Evolutionary conservation across 2,113 vertebrate genomes (phyloP).

Genomic region (Lutjanus erythropterus): DNA sequence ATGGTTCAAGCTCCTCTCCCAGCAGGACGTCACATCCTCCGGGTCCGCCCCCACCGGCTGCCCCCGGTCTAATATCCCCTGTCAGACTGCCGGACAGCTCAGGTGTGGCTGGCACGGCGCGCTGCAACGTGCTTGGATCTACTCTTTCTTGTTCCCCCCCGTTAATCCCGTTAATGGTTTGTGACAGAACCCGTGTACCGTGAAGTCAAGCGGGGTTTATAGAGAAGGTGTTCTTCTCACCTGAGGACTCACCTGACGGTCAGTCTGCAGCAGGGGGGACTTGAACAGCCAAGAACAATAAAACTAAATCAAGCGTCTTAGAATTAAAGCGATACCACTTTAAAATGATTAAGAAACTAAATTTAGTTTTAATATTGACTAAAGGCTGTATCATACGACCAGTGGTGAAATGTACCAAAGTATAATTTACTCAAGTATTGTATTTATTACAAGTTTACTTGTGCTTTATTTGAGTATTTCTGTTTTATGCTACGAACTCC

Average conservation of each 20-base stretch:
- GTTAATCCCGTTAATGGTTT: slow-evolving; percentile 69
- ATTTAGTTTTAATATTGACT: too few species aligned
- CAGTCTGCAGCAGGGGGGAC: slow-evolving; percentile 5
- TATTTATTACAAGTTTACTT: too few species aligned
- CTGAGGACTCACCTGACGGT: slow-evolving; percentile 4
- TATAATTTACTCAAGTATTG: too few species aligned
- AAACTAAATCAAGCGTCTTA: too few species aligned
- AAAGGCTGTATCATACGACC: too few species aligned
- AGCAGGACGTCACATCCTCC: slow-evolving; percentile 67
- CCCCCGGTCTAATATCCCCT: background rate
- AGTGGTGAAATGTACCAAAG: too few species aligned
- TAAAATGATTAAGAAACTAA: too few species aligned
- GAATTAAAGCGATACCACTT: too few species aligned
- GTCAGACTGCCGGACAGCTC: background rate
- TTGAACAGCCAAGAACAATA: too few species aligned
- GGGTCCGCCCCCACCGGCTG: slow-evolving; percentile 19
- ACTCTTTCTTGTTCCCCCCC: background rate
- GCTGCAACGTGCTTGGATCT: slow-evolving; percentile 58
- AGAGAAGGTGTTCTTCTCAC: slow-evolving; percentile 1
- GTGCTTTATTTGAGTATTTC: too few species aligned
- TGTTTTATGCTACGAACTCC: too few species aligned
- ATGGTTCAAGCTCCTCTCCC: slow-evolving; percentile 16
- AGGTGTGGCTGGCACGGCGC: slow-evolving; percentile 49
- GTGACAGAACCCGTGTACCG: slow-evolving; percentile 55
- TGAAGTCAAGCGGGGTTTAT: slow-evolving; percentile 44